These are phyloP conservation scores for Caretta caretta DNA, from an alignment of 2,113 vertebrate genomes.

Conservation along the genomic window DNA sequence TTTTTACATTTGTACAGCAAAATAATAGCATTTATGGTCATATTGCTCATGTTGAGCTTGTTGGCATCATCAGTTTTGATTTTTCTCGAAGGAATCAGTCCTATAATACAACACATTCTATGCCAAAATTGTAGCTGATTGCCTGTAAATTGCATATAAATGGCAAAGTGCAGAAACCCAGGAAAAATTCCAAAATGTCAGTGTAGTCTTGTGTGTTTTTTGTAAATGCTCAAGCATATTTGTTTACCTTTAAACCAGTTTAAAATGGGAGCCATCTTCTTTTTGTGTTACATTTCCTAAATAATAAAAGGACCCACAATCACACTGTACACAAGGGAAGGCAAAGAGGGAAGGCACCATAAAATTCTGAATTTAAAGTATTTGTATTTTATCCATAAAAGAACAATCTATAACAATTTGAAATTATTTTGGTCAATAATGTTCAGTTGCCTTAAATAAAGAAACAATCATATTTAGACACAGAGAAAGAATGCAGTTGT, in stretches of 20 bases:
- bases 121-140: slow-evolving; percentile 61
- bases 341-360: slow-evolving; percentile 1
- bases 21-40: slow-evolving; percentile 29
- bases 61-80: slow-evolving; percentile 56
- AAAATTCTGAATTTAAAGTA: slow-evolving; percentile 33
- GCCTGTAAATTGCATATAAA: slow-evolving; percentile 66
- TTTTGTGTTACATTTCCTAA: slow-evolving; percentile 63
- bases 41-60: slow-evolving; percentile 24
- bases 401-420: slow-evolving; percentile 70
- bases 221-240: slow-evolving; percentile 62
- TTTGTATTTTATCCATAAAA: slow-evolving; percentile 61
- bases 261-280: slow-evolving; percentile 68
- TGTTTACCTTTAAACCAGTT: slow-evolving; percentile 72
- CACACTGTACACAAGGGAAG: slow-evolving; percentile 38
- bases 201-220: slow-evolving; percentile 57
- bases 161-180: slow-evolving; percentile 59
- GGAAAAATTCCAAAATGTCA: slow-evolving; percentile 52
- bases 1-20: slow-evolving; percentile 3
- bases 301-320: slow-evolving; percentile 65
- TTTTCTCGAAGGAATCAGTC: slow-evolving; percentile 46
- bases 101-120: slow-evolving; percentile 50
- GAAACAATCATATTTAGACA: slow-evolving; percentile 45
- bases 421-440: slow-evolving; percentile 71
- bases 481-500: slow-evolving; percentile 36
- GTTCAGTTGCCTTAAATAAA: slow-evolving; percentile 70